phyloP scores from a whole-genome alignment of 2,888 invertebrate species.

The Barypeithes pellucidus region DNA sequence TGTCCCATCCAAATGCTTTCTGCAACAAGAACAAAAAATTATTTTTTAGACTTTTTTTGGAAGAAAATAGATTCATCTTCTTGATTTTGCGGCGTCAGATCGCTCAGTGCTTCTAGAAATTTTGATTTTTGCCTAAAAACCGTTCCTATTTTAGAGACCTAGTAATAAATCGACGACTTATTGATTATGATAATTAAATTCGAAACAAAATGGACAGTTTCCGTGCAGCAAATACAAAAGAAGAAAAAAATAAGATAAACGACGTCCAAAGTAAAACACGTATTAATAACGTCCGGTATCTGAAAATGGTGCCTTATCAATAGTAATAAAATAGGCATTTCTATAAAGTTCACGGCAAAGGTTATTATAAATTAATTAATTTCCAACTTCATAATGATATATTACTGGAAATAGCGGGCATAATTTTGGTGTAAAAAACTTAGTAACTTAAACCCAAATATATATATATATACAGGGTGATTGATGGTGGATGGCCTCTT shows the following conservation, averaged over 20 bases:
- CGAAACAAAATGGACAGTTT: neutral
- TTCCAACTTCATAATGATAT: neutral
- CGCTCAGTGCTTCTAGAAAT: too few relatives aligned
- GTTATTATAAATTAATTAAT: neutral
- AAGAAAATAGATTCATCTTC: too few relatives aligned
- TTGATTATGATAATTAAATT: neutral
- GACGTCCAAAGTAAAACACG: neutral
- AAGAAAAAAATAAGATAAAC: neutral
- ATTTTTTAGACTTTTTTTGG: too few relatives aligned
- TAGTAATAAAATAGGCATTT: neutral
- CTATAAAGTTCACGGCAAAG: neutral
- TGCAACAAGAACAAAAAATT: conserved; percentile 72
- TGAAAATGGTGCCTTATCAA: neutral
- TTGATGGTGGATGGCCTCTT: too few relatives aligned
- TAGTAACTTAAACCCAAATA: too few relatives aligned
- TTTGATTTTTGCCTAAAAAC: too few relatives aligned
- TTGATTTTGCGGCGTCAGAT: too few relatives aligned
- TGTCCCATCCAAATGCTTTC: conserved; percentile 74
- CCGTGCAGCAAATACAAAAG: conserved; percentile 1
- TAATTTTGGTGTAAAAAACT: too few relatives aligned
- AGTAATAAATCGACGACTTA: neutral
- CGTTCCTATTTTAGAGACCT: too few relatives aligned
- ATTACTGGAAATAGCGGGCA: too few relatives aligned
- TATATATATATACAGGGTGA: too few relatives aligned
- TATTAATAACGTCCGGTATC: neutral